Conservation (phyloP, 2,888 invertebrate genomes). For the Dorcus hopei region DNA sequence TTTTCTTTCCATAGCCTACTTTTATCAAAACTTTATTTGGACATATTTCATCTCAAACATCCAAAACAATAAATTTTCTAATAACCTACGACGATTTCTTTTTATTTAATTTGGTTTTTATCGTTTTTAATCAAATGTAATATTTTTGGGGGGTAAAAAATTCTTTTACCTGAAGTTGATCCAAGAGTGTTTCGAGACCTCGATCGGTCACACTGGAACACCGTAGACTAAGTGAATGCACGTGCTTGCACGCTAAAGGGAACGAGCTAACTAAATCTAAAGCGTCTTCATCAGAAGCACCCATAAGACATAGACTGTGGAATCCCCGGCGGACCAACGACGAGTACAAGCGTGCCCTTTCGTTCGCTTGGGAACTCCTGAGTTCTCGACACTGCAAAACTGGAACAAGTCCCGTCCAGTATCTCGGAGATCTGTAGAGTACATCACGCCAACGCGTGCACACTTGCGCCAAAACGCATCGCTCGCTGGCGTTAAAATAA, state of each 20-base stretch:
- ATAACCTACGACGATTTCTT: too few species aligned
- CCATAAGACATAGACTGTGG: conserved; percentile 77
- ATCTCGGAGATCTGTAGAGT: conserved; percentile 80
- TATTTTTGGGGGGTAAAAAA: not conserved
- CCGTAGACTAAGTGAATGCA: conserved; percentile 80
- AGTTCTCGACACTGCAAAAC: conserved; percentile 83
- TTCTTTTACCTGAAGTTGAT: conserved; percentile 74
- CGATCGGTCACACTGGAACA: conserved; percentile 90
- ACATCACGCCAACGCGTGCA: conserved; percentile 87
- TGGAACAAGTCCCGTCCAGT: conserved; percentile 84
- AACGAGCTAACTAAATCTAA: conserved; percentile 83
- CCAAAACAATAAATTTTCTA: too few species aligned
- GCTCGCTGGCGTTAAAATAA: conserved; percentile 67
- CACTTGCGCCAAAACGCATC: conserved; percentile 68
- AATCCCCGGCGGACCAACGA: conserved; percentile 83
- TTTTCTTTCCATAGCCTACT: too few species aligned
- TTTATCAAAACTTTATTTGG: too few species aligned
- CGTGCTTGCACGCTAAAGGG: conserved; percentile 76
- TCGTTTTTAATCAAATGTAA: not conserved
- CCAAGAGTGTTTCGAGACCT: conserved; percentile 82
- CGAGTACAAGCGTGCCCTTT: conserved; percentile 67
- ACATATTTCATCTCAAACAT: too few species aligned
- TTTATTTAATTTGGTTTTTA: too few species aligned
- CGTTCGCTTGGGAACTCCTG: conserved; percentile 58
- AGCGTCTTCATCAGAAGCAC: conserved; percentile 87